phyloP scores from a whole-genome alignment of 2,888 invertebrate species.

The Cremastobaeus sp. region DNA sequence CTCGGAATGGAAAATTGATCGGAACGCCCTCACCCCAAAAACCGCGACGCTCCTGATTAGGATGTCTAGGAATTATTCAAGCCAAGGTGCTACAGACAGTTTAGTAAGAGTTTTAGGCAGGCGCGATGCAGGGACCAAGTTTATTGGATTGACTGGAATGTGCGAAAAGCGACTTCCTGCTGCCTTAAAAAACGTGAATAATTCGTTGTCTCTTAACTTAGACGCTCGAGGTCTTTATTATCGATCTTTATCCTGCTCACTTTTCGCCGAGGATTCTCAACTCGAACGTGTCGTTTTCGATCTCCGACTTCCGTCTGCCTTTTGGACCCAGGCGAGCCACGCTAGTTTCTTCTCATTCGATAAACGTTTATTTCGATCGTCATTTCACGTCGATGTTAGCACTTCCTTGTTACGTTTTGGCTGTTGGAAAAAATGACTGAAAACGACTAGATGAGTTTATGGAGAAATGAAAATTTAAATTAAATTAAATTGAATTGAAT shows the following conservation, averaged over 20 bases:
- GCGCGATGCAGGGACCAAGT: slow-evolving; percentile 60
- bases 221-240: slow-evolving; percentile 50
- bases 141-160: slow-evolving; percentile 60
- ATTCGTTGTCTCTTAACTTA: slow-evolving; percentile 56
- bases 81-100: slow-evolving; percentile 57
- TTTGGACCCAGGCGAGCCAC: not conserved
- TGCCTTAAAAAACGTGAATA: slow-evolving; percentile 58
- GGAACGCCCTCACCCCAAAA: slow-evolving; percentile 48
- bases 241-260: slow-evolving; percentile 31
- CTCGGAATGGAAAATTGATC: slow-evolving; percentile 17
- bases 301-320: not conserved
- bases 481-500: too few relatives aligned
- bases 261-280: slow-evolving; percentile 26
- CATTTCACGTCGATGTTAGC: slow-evolving; percentile 53
- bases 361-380: slow-evolving; percentile 36
- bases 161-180: slow-evolving; percentile 59
- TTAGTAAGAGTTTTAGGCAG: slow-evolving; percentile 56
- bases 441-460: too few relatives aligned
- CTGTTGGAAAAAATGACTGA: too few relatives aligned
- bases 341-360: slow-evolving; percentile 17
- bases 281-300: slow-evolving; percentile 2
- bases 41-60: slow-evolving; percentile 53
- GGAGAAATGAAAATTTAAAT: too few relatives aligned
- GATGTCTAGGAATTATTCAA: slow-evolving; percentile 56
- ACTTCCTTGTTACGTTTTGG: slow-evolving; percentile 30